phyloP scores from a whole-genome alignment of 2,113 vertebrate genomes.

The Ramphastos sulfuratus region DNA sequence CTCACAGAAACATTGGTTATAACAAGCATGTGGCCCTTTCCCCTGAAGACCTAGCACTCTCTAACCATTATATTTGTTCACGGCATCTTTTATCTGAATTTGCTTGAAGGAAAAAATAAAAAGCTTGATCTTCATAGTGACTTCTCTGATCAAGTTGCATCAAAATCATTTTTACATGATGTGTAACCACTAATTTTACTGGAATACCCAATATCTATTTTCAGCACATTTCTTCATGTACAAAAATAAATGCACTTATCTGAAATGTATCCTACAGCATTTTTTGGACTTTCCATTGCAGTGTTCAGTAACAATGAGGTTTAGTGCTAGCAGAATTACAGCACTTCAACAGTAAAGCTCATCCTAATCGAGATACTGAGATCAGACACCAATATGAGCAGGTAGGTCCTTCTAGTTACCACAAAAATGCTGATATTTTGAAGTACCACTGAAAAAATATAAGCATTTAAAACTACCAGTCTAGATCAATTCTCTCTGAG shows the following conservation, averaged over 20 bases:
- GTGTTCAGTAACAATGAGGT: neutral
- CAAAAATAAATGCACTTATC: neutral
- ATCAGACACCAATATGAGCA: neutral
- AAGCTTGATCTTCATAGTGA: neutral
- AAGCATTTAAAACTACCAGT: neutral
- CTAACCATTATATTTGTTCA: conserved; percentile 23
- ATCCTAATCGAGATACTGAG: neutral
- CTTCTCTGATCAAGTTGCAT: neutral
- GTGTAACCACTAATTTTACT: neutral
- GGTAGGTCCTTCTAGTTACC: neutral
- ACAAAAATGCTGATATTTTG: neutral
- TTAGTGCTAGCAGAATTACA: neutral
- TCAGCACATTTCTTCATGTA: neutral
- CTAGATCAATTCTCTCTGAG: neutral
- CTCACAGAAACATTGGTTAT: conserved; percentile 1
- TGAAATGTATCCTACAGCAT: neutral
- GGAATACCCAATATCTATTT: neutral
- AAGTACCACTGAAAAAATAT: neutral
- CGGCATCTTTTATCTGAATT: neutral
- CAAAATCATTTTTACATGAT: neutral
- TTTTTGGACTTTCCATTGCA: neutral
- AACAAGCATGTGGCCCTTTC: conserved; percentile 41
- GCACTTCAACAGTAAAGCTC: neutral
- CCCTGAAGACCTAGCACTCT: neutral
- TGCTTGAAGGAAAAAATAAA: conserved; percentile 16